Conservation (phyloP, 2,113 vertebrate species). For the Coreoperca whiteheadi region DNA sequence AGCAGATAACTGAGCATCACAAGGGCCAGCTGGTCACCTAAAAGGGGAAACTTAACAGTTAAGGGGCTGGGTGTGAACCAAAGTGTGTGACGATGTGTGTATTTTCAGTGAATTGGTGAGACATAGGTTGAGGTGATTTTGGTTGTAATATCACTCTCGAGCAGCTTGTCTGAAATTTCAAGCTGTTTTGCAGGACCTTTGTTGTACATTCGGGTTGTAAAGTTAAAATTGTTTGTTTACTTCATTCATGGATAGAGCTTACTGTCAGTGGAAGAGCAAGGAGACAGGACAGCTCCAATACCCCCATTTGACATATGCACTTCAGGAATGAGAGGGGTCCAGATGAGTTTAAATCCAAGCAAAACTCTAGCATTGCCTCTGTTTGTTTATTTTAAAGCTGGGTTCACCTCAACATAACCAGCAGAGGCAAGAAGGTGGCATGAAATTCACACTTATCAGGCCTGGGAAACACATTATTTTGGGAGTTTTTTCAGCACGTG, state of each 20-base stretch:
- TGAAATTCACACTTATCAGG: background rate
- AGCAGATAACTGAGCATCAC: slow-evolving; percentile 48
- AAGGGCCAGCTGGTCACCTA: slow-evolving; percentile 13
- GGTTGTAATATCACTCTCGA: background rate
- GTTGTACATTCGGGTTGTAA: background rate
- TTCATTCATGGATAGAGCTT: background rate
- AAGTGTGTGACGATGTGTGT: slow-evolving; percentile 4
- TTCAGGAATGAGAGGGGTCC: background rate
- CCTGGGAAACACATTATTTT: background rate
- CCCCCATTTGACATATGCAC: background rate
- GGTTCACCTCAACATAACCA: background rate
- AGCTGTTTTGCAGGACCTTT: background rate
- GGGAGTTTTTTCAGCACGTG: no score
- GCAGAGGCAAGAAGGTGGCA: background rate
- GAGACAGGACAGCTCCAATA: background rate
- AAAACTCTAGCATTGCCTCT: background rate
- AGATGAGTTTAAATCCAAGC: background rate
- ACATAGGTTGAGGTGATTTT: background rate
- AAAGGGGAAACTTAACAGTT: slow-evolving; percentile 5
- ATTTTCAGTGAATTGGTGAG: slow-evolving; percentile 2
- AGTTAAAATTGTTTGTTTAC: background rate
- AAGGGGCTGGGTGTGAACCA: background rate
- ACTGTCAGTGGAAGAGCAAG: background rate
- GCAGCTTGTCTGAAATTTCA: background rate
- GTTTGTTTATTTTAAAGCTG: background rate